A percentile compares a stretch with the other conserved stretches of the same genome.
Evolutionary conservation across 2,888 invertebrate genomes (phyloP).

Genomic region (Diogma glabrata): DNA sequence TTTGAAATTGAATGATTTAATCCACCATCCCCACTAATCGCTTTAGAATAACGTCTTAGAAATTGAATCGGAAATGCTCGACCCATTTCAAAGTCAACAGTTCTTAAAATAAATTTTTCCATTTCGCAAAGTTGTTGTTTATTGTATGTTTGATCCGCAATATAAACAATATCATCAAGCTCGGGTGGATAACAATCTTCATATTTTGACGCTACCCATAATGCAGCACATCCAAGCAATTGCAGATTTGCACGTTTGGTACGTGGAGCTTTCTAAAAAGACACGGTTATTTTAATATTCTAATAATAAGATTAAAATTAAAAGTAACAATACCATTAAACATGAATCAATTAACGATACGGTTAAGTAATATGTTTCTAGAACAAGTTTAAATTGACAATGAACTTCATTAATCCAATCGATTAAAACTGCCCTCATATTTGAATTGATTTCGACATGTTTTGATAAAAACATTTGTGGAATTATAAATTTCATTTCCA

Average conservation of each 20-base stretch:
- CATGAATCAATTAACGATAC: constrained; percentile 83
- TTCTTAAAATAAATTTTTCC: constrained; percentile 48
- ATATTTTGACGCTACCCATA: constrained; percentile 87
- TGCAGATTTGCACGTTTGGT: constrained; percentile 64
- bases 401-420: constrained; percentile 95
- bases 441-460: constrained; percentile 50
- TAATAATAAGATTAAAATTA: no score
- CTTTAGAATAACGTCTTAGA: constrained; percentile 62
- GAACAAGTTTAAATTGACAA: constrained; percentile 66
- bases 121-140: constrained; percentile 67
- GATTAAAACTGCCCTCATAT: constrained; percentile 80
- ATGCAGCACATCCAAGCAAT: constrained; percentile 76
- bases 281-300: no score
- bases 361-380: constrained; percentile 84
- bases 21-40: constrained; percentile 48
- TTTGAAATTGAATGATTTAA: constrained; percentile 77
- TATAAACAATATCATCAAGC: constrained; percentile 77
- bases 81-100: constrained; percentile 69
- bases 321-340: no score
- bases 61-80: constrained; percentile 83
- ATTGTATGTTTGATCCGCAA: constrained; percentile 78
- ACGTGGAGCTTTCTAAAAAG: constrained; percentile 44
- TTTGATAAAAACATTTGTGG: constrained; percentile 51
- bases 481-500: constrained; percentile 62
- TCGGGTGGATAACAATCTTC: constrained; percentile 90